Evolutionary conservation across 2,113 vertebrate species (phyloP).

Genomic region (Nannospalax galili): DNA sequence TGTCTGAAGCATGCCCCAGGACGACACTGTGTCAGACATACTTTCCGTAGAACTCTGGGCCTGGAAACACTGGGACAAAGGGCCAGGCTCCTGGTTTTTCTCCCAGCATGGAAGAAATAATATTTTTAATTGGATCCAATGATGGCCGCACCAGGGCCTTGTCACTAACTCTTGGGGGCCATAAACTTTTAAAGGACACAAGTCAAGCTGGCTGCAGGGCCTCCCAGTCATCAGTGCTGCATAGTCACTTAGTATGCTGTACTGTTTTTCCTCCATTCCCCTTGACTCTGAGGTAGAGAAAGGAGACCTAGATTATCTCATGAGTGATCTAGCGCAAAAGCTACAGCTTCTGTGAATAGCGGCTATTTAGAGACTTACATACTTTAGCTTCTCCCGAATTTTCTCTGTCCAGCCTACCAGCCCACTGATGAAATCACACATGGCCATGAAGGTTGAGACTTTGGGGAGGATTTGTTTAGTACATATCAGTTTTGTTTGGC

Average conservation of each 20-base stretch:
- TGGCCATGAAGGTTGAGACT: not conserved
- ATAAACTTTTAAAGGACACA: slow-evolving; percentile 10
- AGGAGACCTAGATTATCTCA: not conserved
- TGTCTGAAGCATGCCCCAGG: not conserved
- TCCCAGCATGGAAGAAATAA: slow-evolving; percentile 69
- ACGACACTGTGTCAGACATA: not conserved
- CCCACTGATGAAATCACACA: too few relatives aligned
- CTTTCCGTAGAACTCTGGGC: not conserved
- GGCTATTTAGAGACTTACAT: not conserved
- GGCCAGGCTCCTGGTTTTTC: slow-evolving; percentile 33
- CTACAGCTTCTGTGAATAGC: not conserved
- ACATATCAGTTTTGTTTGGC: not conserved
- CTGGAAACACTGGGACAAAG: not conserved
- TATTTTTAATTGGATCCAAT: slow-evolving; percentile 68
- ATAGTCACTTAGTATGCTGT: not conserved
- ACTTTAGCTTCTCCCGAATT: not conserved
- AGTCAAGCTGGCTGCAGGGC: not conserved
- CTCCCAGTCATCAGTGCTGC: not conserved
- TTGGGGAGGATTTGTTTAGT: not conserved
- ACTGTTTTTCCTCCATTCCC: not conserved
- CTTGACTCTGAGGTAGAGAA: not conserved
- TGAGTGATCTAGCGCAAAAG: not conserved
- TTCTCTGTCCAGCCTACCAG: not conserved
- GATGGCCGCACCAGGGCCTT: slow-evolving; percentile 9
- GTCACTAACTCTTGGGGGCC: not conserved